These are phyloP conservation scores for Paguma larvata DNA, from an alignment of 2,797 vertebrate genomes.

Conservation along the genomic window DNA sequence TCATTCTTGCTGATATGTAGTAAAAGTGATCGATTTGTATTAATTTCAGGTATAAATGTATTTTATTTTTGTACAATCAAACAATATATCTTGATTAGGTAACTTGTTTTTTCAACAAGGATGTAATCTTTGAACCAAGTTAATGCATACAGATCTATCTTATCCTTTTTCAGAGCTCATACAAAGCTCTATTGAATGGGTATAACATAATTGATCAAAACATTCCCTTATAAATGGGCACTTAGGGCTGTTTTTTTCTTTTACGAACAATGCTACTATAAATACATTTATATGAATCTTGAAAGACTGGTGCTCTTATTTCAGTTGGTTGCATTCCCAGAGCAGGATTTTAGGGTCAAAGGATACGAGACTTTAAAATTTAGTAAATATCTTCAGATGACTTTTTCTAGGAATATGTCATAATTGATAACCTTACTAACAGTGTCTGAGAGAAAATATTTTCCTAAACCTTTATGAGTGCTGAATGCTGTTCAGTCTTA, in stretches of 20 bases:
- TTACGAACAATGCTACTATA: not conserved
- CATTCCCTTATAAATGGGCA: not conserved
- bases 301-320: constrained; percentile 16
- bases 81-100: not conserved
- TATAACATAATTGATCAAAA: constrained; percentile 11
- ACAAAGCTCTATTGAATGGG: not conserved
- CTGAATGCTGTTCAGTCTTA: not conserved
- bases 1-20: not conserved
- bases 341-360: not conserved
- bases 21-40: not conserved
- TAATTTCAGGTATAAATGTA: not conserved
- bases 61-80: not conserved
- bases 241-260: not conserved
- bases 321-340: constrained; percentile 39
- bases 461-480: not conserved
- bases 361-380: constrained; percentile 33
- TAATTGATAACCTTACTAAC: constrained; percentile 27
- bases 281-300: not conserved
- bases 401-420: not conserved
- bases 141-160: not conserved
- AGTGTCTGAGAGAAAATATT: constrained; percentile 3
- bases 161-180: not conserved
- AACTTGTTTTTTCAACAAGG: not conserved
- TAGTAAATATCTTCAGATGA: constrained; percentile 65
- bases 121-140: not conserved